Conservation (phyloP, 2,888 invertebrate genomes). For the Notocelia uddmanniana region DNA sequence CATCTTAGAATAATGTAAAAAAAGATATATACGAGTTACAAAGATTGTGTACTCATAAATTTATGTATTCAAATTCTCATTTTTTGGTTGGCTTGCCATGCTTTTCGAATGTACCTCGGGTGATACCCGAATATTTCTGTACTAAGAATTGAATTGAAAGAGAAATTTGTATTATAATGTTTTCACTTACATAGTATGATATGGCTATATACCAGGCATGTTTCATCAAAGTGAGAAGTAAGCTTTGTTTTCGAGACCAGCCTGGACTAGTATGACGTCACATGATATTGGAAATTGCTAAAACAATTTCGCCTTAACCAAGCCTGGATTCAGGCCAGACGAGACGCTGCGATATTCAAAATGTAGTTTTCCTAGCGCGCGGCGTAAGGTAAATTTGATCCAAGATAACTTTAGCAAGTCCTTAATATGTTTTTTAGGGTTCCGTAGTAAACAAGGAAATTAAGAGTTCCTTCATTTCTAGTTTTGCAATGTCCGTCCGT, state of each 20-base stretch:
- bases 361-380: conserved; percentile 28
- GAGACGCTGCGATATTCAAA: conserved; percentile 31
- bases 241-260: conserved; percentile 28
- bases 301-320: conserved; percentile 29
- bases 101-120: no score
- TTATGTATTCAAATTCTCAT: no score
- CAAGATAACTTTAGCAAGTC: conserved; percentile 22
- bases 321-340: conserved; percentile 27
- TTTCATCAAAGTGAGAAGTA: conserved; percentile 6
- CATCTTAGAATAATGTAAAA: no score
- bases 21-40: no score
- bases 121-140: no score
- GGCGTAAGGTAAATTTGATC: conserved; percentile 28
- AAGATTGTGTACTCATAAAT: no score
- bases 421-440: conserved; percentile 2
- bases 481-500: no score
- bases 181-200: neutral
- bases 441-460: no score
- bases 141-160: no score
- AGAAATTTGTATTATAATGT: no score
- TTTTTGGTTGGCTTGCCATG: no score
- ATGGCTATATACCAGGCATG: neutral
- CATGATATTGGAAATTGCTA: conserved; percentile 31
- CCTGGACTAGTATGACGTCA: conserved; percentile 22
- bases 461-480: no score